These are phyloP conservation scores for Arctopsyche grandis DNA, from an alignment of 1,140 invertebrate genomes.

Conservation along the genomic window DNA sequence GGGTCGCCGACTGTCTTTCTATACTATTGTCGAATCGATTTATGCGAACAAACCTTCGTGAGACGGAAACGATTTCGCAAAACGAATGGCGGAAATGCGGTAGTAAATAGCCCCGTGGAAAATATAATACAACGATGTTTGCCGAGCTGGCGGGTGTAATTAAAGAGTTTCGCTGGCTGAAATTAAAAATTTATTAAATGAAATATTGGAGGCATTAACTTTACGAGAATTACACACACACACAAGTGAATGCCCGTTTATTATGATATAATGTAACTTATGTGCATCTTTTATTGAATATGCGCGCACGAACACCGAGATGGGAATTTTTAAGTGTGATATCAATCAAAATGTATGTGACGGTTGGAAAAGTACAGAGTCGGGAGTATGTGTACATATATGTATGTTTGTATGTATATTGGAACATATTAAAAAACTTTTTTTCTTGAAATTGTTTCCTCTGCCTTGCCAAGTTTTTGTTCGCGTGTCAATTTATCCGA, in stretches of 20 bases:
- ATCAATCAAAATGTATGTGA: conserved; percentile 8
- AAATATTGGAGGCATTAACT: no score
- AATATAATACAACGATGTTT: background rate
- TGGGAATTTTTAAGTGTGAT: background rate
- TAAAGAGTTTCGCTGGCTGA: no score
- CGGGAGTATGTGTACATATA: no score
- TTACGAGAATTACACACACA: no score
- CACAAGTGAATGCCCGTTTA: no score
- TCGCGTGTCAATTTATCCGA: conserved; percentile 24
- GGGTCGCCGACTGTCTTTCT: no score
- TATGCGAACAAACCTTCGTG: background rate
- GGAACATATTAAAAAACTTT: conserved; percentile 26
- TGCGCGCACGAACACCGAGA: no score
- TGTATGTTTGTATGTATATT: background rate
- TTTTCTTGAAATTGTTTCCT: background rate
- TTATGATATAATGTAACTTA: no score
- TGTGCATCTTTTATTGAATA: no score
- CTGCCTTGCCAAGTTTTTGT: background rate
- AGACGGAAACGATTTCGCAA: background rate
- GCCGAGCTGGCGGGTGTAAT: background rate
- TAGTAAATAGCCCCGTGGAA: background rate
- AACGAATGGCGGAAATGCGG: background rate
- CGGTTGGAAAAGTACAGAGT: background rate
- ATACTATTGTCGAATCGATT: no score
- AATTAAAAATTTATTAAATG: no score